Base-by-base conservation (phyloP, 2,888 invertebrate genomes). In the Malacosoma neustria region DNA sequence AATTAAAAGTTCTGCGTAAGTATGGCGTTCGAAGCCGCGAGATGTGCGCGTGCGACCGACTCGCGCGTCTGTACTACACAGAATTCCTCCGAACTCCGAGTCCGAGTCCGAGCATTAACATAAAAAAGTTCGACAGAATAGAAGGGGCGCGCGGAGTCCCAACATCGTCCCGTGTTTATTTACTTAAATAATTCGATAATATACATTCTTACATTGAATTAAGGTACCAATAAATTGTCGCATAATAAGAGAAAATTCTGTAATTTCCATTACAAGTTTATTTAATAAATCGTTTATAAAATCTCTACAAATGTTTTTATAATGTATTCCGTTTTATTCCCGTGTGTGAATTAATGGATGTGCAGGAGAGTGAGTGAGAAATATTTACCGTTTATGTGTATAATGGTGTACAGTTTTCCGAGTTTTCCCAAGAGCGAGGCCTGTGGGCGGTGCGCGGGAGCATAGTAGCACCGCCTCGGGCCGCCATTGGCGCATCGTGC, bases 61-160 rank as follows among this genome's bases (percentile, higher is more conserved):
- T 75, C 80, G 81, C 81, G 81, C 77, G 80, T 80, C 67, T 63
- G 38, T 59, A 75, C 75, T 74, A 82, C 82, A 84, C 84, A 81
- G 84, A 82, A 68, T 63, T 71, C 84, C 80, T 82, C 84, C 22
- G 77, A 84, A 67, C 74, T 68, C 67, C 30, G 1, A 11, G 12
- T 12, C 22, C n/a, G 29, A 9, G 2, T 7, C 49, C 43, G 56
- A 58, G 63, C 70, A 61, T 70, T 65, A 75, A 65, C 76, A 79
- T 77, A 75, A 75, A 76, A 68, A 61, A 67, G 67, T 56, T 58
- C 56, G 49, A 58, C 64, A 59, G 67, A 66, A 67, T 64, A 58
- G 67, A 66, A 68, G 70, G 72, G 71, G 68, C 70, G 69, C 72
- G 61, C 67, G 69, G 66, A 61, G 38, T 47, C 41, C 53, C 60